phyloP scores from a whole-genome alignment of 2,888 invertebrate species.

The Pyrrhosoma nymphula region DNA sequence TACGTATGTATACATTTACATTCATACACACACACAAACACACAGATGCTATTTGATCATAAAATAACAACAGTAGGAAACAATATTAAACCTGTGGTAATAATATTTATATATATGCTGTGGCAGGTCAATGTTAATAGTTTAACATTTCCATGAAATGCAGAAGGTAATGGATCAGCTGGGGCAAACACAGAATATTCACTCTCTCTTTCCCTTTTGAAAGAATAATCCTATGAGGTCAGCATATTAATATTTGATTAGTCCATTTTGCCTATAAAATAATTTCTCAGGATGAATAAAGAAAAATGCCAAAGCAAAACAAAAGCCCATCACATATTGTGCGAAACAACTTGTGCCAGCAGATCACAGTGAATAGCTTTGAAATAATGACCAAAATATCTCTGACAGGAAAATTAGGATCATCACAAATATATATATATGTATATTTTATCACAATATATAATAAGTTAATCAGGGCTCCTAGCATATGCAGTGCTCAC shows the following conservation, averaged over 20 bases:
- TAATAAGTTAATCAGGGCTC: conserved; percentile 66
- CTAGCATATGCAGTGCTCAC: conserved; percentile 57
- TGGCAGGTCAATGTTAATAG: conserved; percentile 47
- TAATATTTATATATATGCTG: conserved; percentile 48
- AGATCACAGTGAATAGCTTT: conserved; percentile 66
- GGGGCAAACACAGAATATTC: conserved; percentile 37
- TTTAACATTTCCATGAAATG: conserved; percentile 54
- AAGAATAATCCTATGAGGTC: conserved; percentile 34
- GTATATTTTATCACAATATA: conserved; percentile 59
- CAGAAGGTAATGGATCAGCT: conserved; percentile 38
- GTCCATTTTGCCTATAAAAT: not conserved
- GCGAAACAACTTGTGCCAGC: conserved; percentile 67
- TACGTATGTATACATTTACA: conserved; percentile 17
- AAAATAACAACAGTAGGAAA: conserved; percentile 57
- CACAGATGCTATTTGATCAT: conserved; percentile 50
- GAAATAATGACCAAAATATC: conserved; percentile 65
- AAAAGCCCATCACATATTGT: conserved; percentile 63
- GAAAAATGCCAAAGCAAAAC: conserved; percentile 34
- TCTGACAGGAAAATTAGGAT: conserved; percentile 65
- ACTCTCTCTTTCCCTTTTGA: conserved; percentile 23
- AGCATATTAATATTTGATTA: not conserved
- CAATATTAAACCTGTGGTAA: conserved; percentile 43
- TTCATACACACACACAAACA: conserved; percentile 13
- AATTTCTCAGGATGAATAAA: conserved; percentile 43
- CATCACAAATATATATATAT: conserved; percentile 61